Evolutionary conservation across 2,113 vertebrate species (phyloP).

Genomic region (Mormyrus iriodes): DNA sequence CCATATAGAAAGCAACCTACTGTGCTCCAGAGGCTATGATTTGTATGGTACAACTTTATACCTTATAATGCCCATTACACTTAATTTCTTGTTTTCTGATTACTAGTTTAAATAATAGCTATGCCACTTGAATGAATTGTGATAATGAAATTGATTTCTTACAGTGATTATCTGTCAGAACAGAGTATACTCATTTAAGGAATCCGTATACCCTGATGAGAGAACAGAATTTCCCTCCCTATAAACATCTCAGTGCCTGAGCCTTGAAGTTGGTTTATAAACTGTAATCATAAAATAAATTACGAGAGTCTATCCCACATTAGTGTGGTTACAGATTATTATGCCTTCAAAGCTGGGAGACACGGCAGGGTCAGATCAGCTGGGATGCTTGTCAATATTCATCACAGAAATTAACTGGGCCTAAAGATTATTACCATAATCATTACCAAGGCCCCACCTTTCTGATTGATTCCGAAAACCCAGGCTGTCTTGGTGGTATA

Average conservation of each 20-base stretch:
- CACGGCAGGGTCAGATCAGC: not conserved
- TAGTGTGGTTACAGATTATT: not conserved
- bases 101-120: not conserved
- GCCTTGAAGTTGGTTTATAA: not conserved
- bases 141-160: not conserved
- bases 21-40: not conserved
- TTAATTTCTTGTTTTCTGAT: not conserved
- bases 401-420: not conserved
- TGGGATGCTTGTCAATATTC: slow-evolving; percentile 3
- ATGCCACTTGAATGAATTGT: not conserved
- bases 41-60: not conserved
- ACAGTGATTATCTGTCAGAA: not conserved
- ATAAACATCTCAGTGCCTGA: not conserved
- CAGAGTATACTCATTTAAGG: not conserved
- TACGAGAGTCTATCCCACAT: not conserved
- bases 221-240: not conserved
- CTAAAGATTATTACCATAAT: slow-evolving; percentile 1
- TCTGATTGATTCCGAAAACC: not conserved
- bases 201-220: not conserved
- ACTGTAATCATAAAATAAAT: not conserved
- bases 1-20: not conserved
- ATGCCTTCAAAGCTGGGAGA: not conserved
- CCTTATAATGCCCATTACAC: not conserved
- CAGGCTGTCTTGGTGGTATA: not conserved
- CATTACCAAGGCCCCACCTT: not conserved